phyloP scores from a whole-genome alignment of 2,113 vertebrate species.

The Polyodon spathula region DNA sequence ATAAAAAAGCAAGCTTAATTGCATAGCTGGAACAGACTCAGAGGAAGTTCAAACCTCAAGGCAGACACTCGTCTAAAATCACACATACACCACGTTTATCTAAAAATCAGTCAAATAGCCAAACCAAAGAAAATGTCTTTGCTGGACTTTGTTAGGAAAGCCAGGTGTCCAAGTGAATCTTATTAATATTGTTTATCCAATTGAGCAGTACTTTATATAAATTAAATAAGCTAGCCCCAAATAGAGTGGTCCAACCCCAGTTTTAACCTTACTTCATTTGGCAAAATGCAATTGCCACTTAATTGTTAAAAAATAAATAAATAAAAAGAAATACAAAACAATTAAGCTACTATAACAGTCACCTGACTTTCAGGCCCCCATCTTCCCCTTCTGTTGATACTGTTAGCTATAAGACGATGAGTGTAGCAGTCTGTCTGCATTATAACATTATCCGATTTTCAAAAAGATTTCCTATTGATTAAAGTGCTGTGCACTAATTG shows the following conservation, averaged over 20 bases:
- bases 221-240: neutral
- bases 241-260: slow-evolving; percentile 3
- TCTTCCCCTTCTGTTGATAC: slow-evolving; percentile 50
- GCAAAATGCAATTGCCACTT: slow-evolving; percentile 5
- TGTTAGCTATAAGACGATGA: slow-evolving; percentile 16
- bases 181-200: slow-evolving; percentile 9
- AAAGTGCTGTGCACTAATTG: neutral
- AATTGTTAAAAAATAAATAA: neutral
- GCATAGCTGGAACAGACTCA: slow-evolving; percentile 58
- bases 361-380: slow-evolving; percentile 83
- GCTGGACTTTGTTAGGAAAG: slow-evolving; percentile 25
- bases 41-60: slow-evolving; percentile 51
- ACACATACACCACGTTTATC: slow-evolving; percentile 24
- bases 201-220: neutral
- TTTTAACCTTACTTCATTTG: slow-evolving; percentile 2
- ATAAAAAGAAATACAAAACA: neutral
- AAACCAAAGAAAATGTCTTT: slow-evolving; percentile 25
- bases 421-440: slow-evolving; percentile 32
- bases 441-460: neutral
- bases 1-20: slow-evolving; percentile 43
- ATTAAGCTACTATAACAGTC: slow-evolving; percentile 50
- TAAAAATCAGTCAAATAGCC: slow-evolving; percentile 32
- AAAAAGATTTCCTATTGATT: neutral
- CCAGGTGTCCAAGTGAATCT: slow-evolving; percentile 27
- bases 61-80: slow-evolving; percentile 20